These are phyloP conservation scores for Bombycilla garrulus DNA, from an alignment of 2,113 vertebrate species.

Conservation along the genomic window DNA sequence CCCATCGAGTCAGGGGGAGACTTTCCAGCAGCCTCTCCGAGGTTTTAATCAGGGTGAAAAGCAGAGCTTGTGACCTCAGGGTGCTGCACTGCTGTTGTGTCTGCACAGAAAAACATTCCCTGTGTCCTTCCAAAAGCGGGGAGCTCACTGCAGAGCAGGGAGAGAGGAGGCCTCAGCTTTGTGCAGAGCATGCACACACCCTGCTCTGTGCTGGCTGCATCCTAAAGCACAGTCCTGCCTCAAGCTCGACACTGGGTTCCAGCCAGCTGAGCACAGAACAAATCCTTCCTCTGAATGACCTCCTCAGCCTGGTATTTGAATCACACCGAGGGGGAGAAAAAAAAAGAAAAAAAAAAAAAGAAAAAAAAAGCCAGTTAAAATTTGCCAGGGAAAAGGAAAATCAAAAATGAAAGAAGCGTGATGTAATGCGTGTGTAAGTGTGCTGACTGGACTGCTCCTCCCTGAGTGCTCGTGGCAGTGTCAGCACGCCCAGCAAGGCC, in stretches of 20 bases:
- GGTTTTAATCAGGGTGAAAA: background rate
- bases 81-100: background rate
- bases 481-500: background rate
- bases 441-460: background rate
- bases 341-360: background rate
- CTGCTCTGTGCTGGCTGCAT: background rate
- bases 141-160: background rate
- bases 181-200: background rate
- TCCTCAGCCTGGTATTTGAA: slow-evolving; percentile 18
- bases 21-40: background rate
- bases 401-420: too few relatives aligned
- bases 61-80: background rate
- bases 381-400: background rate
- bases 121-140: background rate
- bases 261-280: slow-evolving; percentile 1
- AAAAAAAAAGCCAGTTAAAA: background rate
- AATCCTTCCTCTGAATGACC: background rate
- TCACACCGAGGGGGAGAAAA: background rate
- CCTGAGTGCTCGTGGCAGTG: background rate
- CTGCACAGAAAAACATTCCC: background rate
- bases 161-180: background rate
- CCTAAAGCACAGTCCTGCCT: background rate
- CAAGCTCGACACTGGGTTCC: background rate
- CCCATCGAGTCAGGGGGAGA: background rate
- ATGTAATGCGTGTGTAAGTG: background rate